Percentiles rank a stretch among this genome's conserved stretches.
These are phyloP conservation scores for Drosophila fuyamai DNA, from an alignment of 1,140 invertebrate species.

Conservation along the genomic window DNA sequence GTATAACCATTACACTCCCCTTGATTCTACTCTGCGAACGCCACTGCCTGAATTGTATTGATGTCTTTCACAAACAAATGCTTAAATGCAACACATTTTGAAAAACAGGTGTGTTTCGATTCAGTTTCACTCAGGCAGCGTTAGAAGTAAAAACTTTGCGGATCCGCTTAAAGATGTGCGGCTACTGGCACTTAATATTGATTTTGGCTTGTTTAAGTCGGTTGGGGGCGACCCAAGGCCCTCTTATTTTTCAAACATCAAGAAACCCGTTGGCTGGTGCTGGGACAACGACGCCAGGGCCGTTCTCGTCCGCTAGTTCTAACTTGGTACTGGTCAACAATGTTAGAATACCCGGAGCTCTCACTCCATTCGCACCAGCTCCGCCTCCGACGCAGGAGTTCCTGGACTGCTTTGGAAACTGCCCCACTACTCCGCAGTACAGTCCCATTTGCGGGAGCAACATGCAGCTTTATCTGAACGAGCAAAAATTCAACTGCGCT, in stretches of 20 bases:
- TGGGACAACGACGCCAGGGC: conserved; percentile 8
- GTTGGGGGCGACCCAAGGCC: conserved; percentile 23
- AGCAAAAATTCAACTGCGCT: conserved; percentile 87
- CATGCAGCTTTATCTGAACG: conserved; percentile 87
- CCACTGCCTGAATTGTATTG: background rate
- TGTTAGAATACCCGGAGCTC: conserved; percentile 36
- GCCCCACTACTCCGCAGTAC: conserved; percentile 87
- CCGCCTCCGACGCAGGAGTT: conserved; percentile 67
- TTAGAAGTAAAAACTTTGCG: conserved; percentile 7
- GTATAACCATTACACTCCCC: background rate
- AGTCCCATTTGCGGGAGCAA: conserved; percentile 90
- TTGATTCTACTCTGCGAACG: background rate
- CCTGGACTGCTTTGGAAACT: conserved; percentile 84
- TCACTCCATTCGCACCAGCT: conserved; percentile 57
- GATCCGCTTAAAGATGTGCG: conserved; percentile 19
- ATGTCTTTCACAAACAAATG: background rate
- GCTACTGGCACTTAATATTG: background rate
- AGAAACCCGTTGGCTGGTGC: background rate
- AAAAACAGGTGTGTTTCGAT: background rate
- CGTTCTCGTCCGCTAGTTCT: background rate
- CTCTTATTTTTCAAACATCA: conserved; percentile 43
- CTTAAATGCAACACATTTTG: conserved; percentile 2
- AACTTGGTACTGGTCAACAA: conserved; percentile 75
- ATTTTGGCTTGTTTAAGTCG: conserved; percentile 2
- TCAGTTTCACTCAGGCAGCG: conserved; percentile 15